Evolutionary conservation across 37 sponge, comb jelly and placozoan species (phyloP).

Genomic region (Chondrosia reniformis): DNA sequence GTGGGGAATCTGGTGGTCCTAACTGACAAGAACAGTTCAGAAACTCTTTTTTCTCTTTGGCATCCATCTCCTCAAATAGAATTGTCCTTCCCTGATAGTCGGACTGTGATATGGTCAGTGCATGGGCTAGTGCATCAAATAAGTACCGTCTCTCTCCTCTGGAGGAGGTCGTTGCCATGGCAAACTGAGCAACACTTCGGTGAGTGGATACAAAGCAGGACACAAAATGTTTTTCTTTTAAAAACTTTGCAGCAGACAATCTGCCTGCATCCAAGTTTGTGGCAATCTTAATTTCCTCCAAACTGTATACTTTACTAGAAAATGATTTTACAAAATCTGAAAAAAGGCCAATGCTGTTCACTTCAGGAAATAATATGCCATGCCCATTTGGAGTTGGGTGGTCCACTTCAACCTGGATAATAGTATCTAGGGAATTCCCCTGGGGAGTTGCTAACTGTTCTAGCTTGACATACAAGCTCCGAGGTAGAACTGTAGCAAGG

Average conservation of each 20-base stretch:
- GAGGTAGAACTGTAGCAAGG: not conserved
- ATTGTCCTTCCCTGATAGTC: not conserved
- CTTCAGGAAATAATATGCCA: not conserved
- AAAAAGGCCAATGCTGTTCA: not conserved
- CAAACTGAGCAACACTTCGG: not conserved
- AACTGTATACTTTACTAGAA: not conserved
- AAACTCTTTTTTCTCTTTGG: not conserved
- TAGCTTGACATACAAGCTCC: not conserved
- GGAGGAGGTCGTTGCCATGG: not conserved
- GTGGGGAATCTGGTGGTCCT: not conserved
- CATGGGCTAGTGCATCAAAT: not conserved
- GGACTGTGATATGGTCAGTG: not conserved
- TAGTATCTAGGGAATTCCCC: not conserved
- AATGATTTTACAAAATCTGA: not conserved
- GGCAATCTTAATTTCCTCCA: not conserved
- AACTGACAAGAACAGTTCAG: not conserved
- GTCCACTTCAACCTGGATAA: conserved; percentile 15
- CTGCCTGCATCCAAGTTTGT: not conserved
- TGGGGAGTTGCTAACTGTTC: not conserved
- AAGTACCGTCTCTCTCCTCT: not conserved
- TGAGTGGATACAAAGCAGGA: not conserved
- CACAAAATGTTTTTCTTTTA: not conserved
- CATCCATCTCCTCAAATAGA: not conserved
- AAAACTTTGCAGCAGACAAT: not conserved
- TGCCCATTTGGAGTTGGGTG: not conserved